Evolutionary conservation across 2,888 invertebrate genomes (phyloP), one percentile per base, ranked within the genome.

Genomic region (Rhogogaster chlorosoma): DNA sequence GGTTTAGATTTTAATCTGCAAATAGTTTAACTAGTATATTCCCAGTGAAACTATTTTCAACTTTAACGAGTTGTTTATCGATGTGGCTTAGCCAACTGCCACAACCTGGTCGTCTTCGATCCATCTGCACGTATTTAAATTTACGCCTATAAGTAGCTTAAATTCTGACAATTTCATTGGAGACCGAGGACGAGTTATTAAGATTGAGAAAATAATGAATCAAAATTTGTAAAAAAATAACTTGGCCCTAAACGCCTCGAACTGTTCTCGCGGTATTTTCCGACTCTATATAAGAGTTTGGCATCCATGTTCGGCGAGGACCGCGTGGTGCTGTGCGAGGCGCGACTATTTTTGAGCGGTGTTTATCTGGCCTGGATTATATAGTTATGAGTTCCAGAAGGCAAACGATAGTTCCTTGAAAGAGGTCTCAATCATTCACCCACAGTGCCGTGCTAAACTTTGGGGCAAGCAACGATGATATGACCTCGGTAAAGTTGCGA

Each of bases 351-450:
- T 90, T 88, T 86, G 89, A 87, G 87, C 87, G 86, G 67, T 86
- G 91, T 91, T 91, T 91, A 92, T 92, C 92, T 91, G 91, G 89
- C 91, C 91, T 89, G 91, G 89, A 92, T 92, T 89, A 90, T 92
- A 92, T 91, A 90, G 91, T 92, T 92, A 92, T 91, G 92, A 91
- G 89, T 92, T 92, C 92, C 92, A 92, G 91, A 92, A 92, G 92
- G 92, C 90, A 88, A 86, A 87, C 90, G 90, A 91, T 92, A 90
- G 90, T 92, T 92, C 92, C 87, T 88, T 90, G 92, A 92, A 83
- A 92, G 89, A 89, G 89, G 90, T 90, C 87, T 88, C 90, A 89
- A 90, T 90, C 91, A 90, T 89, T 83, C 18, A 32, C 67, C n/a
- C 67, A 18, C 67, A 67, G 32, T 67, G 67, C 67, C 67, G 67